These are phyloP conservation scores for Scaptomyza graminum DNA, from an alignment of 1,140 invertebrate genomes.

Conservation along the genomic window DNA sequence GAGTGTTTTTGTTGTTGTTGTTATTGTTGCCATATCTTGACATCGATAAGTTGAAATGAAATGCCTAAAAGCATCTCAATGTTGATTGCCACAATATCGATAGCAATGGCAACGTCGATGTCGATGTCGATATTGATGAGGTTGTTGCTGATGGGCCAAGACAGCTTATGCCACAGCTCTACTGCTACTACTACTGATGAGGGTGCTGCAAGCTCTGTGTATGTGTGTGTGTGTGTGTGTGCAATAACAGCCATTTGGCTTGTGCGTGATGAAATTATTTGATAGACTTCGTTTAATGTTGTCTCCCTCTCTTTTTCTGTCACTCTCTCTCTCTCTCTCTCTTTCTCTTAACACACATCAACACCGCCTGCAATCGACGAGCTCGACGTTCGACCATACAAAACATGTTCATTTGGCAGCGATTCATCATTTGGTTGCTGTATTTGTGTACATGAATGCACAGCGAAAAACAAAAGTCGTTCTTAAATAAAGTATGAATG, in stretches of 20 bases:
- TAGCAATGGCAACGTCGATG: constrained; percentile 24
- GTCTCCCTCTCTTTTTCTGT: no score
- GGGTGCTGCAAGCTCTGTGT: constrained; percentile 14
- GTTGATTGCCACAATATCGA: constrained; percentile 39
- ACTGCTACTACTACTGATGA: constrained; percentile 4
- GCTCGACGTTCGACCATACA: constrained; percentile 1
- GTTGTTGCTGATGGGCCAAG: not conserved
- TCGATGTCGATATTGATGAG: constrained; percentile 6
- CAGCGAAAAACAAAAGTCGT: no score
- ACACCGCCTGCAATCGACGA: constrained; percentile 9
- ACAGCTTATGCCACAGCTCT: constrained; percentile 7
- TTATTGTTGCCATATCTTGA: constrained; percentile 8
- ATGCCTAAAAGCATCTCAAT: constrained; percentile 23
- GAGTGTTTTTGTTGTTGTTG: not conserved
- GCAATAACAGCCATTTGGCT: constrained; percentile 9
- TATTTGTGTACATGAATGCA: constrained; percentile 12
- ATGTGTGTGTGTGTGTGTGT: constrained; percentile 2
- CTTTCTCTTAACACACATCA: not conserved
- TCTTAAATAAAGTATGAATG: no score
- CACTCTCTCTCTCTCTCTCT: no score
- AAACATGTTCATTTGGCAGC: constrained; percentile 69
- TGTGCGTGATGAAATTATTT: constrained; percentile 44
- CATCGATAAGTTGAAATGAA: constrained; percentile 38
- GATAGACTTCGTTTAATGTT: constrained; percentile 35
- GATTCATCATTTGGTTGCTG: constrained; percentile 64